A percentile compares a stretch with the other conserved stretches of the same genome.
phyloP scores from a whole-genome alignment of 2,888 invertebrate species.

The Heliconius cydno region DNA sequence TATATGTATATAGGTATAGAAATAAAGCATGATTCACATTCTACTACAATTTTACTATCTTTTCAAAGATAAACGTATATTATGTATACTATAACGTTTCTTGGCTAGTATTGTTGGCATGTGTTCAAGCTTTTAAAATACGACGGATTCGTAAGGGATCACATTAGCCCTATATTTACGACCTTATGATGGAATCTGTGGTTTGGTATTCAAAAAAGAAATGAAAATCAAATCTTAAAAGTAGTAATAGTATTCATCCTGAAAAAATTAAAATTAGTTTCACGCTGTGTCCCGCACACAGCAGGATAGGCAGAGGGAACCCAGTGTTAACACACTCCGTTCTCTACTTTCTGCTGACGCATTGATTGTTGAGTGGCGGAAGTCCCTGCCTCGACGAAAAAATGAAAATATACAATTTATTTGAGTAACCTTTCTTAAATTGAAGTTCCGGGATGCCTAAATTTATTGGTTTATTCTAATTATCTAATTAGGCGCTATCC shows the following conservation, averaged over 20 bases:
- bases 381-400: too few species aligned
- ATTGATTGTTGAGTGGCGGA: too few species aligned
- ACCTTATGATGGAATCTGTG: neutral
- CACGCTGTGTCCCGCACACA: too few species aligned
- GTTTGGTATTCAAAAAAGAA: neutral
- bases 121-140: conserved; percentile 27
- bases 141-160: conserved; percentile 19
- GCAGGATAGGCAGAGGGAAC: too few species aligned
- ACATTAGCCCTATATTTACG: conserved; percentile 20
- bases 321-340: too few species aligned
- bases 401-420: too few species aligned
- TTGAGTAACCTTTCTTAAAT: neutral
- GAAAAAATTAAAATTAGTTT: too few species aligned
- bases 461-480: conserved; percentile 5
- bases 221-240: neutral
- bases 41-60: conserved; percentile 19
- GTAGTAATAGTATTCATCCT: too few species aligned
- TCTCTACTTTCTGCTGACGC: too few species aligned
- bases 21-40: neutral
- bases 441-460: neutral
- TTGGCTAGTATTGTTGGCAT: conserved; percentile 31
- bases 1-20: neutral
- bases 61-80: conserved; percentile 9
- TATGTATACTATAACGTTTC: conserved; percentile 16
- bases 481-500: neutral